These are phyloP conservation scores for Sebastes iracundus DNA, from an alignment of 2,797 vertebrate species.

Conservation along the genomic window DNA sequence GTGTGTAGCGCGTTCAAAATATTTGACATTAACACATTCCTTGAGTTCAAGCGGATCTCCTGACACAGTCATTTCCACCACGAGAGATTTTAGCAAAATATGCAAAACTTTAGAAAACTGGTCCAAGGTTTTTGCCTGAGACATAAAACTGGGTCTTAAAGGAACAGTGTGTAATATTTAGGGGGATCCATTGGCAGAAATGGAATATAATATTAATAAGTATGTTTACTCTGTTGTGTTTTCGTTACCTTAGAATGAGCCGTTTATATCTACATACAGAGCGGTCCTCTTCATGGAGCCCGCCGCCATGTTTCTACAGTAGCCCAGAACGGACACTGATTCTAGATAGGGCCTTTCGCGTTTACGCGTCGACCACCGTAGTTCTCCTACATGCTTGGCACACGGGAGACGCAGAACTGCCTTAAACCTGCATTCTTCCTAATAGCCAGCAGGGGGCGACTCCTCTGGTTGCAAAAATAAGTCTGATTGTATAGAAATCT, in stretches of 20 bases:
- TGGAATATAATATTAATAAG: not conserved
- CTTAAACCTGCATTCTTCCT: no score
- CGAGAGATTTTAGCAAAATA: constrained; percentile 11
- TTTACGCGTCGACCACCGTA: no score
- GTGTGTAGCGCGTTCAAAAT: constrained; percentile 5
- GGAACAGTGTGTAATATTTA: not conserved
- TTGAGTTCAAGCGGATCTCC: not conserved
- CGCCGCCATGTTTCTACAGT: no score
- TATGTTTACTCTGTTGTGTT: not conserved
- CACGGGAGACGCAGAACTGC: no score
- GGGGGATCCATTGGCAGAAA: not conserved
- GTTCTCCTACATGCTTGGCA: no score
- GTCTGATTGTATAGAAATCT: no score
- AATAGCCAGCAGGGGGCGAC: no score
- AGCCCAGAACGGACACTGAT: no score
- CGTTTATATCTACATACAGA: no score
- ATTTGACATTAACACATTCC: constrained; percentile 28
- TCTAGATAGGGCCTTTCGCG: no score
- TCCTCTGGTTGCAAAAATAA: no score
- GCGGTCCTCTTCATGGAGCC: no score
- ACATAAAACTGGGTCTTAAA: not conserved
- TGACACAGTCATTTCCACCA: constrained; percentile 30
- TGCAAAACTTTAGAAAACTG: constrained; percentile 5
- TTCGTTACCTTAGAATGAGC: not conserved
- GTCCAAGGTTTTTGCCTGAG: not conserved